Base-by-base conservation (phyloP, 2,888 invertebrate genomes). In the Aphelenchoides bicaudatus region DNA sequence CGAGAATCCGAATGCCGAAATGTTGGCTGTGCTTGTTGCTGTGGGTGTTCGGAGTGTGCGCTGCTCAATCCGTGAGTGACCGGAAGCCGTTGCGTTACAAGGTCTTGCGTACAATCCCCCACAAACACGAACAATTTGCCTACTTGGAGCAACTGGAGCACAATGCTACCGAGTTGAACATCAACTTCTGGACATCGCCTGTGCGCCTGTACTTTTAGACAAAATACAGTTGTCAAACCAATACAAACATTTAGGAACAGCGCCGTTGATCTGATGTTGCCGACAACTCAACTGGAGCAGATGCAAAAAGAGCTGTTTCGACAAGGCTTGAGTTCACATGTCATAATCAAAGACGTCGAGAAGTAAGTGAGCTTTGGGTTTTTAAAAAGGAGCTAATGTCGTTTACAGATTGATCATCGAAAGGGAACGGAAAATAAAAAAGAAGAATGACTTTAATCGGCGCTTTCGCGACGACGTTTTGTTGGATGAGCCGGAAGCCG, bases 221-320 rank as follows among this genome's bases (percentile, higher is more conserved):
- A n/a, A n/a, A n/a, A n/a, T n/a, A n/a, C n/a, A n/a, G n/a, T n/a
- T n/a, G n/a, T n/a, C n/a, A n/a, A n/a, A n/a, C n/a, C n/a, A n/a
- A n/a, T n/a, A n/a, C n/a, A n/a, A n/a, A n/a, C n/a, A n/a, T n/a
- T n/a, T n/a, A n/a, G n/a, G n/a, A n/a, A n/a, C n/a, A n/a, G n/a
- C 3, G 67, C 68, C 46, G 74, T 72, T 0, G 89, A 89, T 75
- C 82, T 89, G 6, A 83, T 89, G 50, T 85, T 88, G 13, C 86
- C 88, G 0, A 87, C 87, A 0, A 84, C 85, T 13, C 59, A 63
- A 16, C 48, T 61, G 31, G 55, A 51, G 4, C 54, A 61, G 38
- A 39, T 76, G 1, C 50, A 59, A 38, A 23, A 58, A 6, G 55
- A 59, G 13, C 58, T 76, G 13, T n/a, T n/a, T n/a, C 37, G 31